phyloP scores from a whole-genome alignment of 2,888 invertebrate genomes.

The Glaucopsyche alexis region DNA sequence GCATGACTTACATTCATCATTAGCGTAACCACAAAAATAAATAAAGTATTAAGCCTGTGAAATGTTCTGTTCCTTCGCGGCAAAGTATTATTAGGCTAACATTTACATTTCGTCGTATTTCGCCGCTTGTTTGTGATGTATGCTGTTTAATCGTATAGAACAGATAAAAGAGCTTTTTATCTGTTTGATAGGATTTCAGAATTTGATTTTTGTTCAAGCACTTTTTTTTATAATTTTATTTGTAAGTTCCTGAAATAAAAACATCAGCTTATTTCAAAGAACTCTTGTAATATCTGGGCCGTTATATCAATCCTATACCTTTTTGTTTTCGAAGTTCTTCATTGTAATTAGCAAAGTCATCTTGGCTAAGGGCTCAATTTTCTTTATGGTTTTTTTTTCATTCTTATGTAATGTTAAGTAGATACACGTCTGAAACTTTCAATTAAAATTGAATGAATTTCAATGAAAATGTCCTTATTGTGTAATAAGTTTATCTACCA shows the following conservation, averaged over 20 bases:
- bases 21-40: conserved; percentile 28
- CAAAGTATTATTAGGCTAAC: conserved; percentile 64
- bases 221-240: no score
- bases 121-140: conserved; percentile 59
- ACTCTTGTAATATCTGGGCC: no score
- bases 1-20: conserved; percentile 6
- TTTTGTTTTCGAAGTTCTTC: no score
- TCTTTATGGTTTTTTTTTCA: no score
- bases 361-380: no score
- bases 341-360: no score
- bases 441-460: neutral
- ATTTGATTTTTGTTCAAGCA: neutral
- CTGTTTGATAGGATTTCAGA: no score
- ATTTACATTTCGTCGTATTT: conserved; percentile 64
- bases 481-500: neutral
- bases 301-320: no score
- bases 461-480: neutral
- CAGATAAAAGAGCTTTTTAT: conserved; percentile 34
- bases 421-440: neutral
- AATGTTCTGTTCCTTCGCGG: conserved; percentile 61
- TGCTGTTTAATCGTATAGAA: conserved; percentile 71
- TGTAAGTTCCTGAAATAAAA: no score
- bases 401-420: no score
- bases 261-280: no score
- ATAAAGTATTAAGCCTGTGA: conserved; percentile 47